These are phyloP conservation scores for Lepisosteus osseus DNA, from an alignment of 2,113 vertebrate species.

Conservation along the genomic window DNA sequence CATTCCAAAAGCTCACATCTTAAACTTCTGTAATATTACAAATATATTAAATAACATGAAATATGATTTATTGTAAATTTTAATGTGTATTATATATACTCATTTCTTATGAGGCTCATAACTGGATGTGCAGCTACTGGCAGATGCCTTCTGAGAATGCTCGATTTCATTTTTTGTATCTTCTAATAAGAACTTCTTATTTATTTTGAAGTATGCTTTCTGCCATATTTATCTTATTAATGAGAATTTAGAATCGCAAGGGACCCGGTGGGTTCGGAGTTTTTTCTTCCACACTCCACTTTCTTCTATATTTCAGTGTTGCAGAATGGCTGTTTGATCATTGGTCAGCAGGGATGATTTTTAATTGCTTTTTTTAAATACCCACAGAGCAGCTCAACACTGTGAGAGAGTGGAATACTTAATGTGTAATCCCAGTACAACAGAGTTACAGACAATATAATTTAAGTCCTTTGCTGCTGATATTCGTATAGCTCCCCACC, in stretches of 20 bases:
- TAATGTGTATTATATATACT: too few species aligned
- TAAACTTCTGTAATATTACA: neutral
- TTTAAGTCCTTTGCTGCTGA: neutral
- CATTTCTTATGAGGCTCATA: too few species aligned
- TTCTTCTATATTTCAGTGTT: neutral
- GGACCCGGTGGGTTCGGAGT: neutral
- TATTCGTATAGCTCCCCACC: neutral
- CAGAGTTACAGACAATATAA: conserved; percentile 1
- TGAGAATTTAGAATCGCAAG: neutral
- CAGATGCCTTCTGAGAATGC: neutral
- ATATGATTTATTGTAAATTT: conserved; percentile 14
- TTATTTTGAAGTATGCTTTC: neutral
- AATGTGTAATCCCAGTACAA: neutral
- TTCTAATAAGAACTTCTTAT: neutral
- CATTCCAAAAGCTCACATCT: neutral
- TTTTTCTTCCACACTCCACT: neutral
- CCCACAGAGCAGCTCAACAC: neutral
- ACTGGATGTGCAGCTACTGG: too few species aligned
- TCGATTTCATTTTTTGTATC: neutral
- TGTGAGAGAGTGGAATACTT: neutral
- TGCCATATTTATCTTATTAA: neutral
- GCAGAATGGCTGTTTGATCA: neutral
- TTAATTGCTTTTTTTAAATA: neutral
- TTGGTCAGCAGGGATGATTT: neutral
- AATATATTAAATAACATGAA: conserved; percentile 17